Evolutionary conservation across 2,888 invertebrate species (phyloP).

Genomic region (Orthosia incerta): DNA sequence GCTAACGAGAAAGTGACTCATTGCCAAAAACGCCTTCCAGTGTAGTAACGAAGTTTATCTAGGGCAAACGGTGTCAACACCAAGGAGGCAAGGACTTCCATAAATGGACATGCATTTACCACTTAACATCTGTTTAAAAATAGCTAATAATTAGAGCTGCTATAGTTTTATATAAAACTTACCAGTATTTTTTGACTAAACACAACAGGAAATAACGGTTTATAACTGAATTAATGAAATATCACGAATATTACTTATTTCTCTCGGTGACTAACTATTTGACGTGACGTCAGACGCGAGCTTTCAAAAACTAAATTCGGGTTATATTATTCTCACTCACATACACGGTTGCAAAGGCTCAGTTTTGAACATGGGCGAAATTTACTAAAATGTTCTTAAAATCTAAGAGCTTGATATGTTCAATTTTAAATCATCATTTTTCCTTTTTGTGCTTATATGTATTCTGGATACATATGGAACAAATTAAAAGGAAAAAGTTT

Average conservation of each 20-base stretch:
- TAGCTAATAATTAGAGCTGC: not conserved
- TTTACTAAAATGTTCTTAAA: not conserved
- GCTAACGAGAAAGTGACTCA: conserved; percentile 81
- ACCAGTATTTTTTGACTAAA: conserved; percentile 61
- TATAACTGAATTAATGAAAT: conserved; percentile 51
- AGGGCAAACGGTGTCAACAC: conserved; percentile 78
- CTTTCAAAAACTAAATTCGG: conserved; percentile 29
- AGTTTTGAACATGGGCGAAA: no score
- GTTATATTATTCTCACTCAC: not conserved
- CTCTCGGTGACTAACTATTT: conserved; percentile 60
- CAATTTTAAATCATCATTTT: not conserved
- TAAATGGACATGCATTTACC: conserved; percentile 79
- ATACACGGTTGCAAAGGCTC: no score
- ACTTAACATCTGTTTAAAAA: conserved; percentile 72
- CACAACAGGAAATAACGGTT: conserved; percentile 58
- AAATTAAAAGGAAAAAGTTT: not conserved
- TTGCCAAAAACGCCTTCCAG: conserved; percentile 74
- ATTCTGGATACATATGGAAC: not conserved
- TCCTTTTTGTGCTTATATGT: not conserved
- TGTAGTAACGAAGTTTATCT: conserved; percentile 74
- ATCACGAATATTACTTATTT: conserved; percentile 24
- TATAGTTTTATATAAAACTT: conserved; percentile 54
- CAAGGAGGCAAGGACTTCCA: conserved; percentile 79
- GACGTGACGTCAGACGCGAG: conserved; percentile 61
- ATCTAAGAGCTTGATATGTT: no score